Conservation (phyloP, 2,113 vertebrate genomes). For the Miniopterus natalensis region DNA sequence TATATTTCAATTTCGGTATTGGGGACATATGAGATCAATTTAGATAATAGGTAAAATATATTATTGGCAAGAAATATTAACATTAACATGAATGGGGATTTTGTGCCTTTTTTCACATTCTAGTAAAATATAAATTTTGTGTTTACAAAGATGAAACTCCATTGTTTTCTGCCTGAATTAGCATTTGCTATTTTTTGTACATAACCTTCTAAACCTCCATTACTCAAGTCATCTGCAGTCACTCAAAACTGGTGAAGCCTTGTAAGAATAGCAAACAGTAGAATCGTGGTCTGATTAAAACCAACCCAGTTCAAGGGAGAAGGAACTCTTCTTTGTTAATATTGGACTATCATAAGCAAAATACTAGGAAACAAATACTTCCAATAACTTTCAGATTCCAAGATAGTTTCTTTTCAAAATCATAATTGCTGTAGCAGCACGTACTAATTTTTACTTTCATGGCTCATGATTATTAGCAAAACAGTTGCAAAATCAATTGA, state of each 20-base stretch:
- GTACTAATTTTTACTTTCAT: constrained; percentile 45
- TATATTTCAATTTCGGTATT: constrained; percentile 54
- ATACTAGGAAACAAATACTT: constrained; percentile 36
- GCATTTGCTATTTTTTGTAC: constrained; percentile 70
- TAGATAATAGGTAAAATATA: constrained; percentile 60
- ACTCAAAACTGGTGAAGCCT: constrained; percentile 62
- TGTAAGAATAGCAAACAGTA: constrained; percentile 48
- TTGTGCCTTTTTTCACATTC: constrained; percentile 40
- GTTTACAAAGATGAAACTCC: constrained; percentile 60
- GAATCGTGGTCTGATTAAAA: constrained; percentile 49
- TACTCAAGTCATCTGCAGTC: constrained; percentile 59
- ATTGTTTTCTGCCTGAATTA: constrained; percentile 75
- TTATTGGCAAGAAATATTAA: constrained; percentile 57
- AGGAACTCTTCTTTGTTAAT: not conserved
- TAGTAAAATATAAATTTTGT: constrained; percentile 54
- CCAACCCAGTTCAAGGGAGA: constrained; percentile 40
- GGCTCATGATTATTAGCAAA: constrained; percentile 27
- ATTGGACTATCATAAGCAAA: not conserved
- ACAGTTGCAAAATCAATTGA: constrained; percentile 21
- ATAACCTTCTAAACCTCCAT: constrained; percentile 64
- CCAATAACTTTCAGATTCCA: constrained; percentile 31
- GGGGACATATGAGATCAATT: constrained; percentile 32
- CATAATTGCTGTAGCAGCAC: not conserved
- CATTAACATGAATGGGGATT: not conserved
- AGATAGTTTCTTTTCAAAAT: constrained; percentile 47